These are phyloP conservation scores for Acanthosepion pharaonis DNA, from an alignment of 2,888 invertebrate species.

Conservation along the genomic window DNA sequence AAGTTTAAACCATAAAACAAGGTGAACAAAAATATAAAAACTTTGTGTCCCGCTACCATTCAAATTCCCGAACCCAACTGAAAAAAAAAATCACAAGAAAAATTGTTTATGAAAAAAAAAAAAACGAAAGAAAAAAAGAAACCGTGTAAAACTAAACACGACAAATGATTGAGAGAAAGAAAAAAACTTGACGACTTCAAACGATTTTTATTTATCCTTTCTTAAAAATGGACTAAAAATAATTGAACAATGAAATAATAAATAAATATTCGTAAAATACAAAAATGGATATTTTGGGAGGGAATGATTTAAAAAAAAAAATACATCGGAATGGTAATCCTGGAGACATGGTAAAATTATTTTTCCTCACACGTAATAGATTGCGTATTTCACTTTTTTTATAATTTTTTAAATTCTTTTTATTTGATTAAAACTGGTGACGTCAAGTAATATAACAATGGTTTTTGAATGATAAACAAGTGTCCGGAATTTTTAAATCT, in stretches of 20 bases:
- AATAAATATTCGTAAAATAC: neutral
- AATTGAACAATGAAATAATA: neutral
- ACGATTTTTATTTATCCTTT: neutral
- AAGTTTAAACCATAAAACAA: neutral
- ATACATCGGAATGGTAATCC: neutral
- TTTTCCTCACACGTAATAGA: constrained; percentile 2
- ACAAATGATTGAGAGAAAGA: too few species aligned
- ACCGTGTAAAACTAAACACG: neutral
- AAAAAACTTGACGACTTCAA: neutral
- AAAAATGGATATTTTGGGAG: neutral
- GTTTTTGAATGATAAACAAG: neutral
- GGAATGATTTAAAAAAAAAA: neutral
- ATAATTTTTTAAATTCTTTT: neutral
- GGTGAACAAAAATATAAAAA: neutral
- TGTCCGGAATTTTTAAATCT: constrained; percentile 33
- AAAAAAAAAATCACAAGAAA: neutral
- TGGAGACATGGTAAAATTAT: neutral
- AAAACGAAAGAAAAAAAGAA: neutral
- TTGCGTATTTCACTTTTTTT: neutral
- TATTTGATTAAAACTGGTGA: neutral
- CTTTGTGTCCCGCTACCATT: neutral
- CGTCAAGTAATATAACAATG: constrained; percentile 18
- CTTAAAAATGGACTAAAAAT: neutral
- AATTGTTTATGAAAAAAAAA: neutral
- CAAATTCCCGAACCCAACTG: neutral